These are phyloP conservation scores for Rhynchonema sp. DNA, from an alignment of 2,888 invertebrate species.

Conservation along the genomic window DNA sequence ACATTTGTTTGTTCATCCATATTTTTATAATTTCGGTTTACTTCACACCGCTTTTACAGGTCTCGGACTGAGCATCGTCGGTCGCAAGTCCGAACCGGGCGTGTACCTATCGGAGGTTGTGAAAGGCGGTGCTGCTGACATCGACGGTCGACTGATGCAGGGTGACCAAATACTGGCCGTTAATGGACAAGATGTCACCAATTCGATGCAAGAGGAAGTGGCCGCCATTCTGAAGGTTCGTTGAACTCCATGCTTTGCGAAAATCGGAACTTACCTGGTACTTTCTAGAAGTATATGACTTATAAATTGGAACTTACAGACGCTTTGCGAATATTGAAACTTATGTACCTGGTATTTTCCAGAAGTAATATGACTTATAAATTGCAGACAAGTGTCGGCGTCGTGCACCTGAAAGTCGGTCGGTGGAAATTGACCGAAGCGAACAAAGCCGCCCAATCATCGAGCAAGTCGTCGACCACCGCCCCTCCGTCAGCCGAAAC, in stretches of 20 bases:
- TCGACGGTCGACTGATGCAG: constrained; percentile 68
- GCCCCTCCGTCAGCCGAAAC: too few relatives aligned
- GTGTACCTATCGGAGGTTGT: constrained; percentile 84
- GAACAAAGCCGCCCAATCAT: constrained; percentile 5
- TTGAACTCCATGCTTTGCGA: background rate
- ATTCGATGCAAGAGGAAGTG: constrained; percentile 51
- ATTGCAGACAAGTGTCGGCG: constrained; percentile 23
- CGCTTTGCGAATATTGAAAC: too few relatives aligned
- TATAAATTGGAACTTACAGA: background rate
- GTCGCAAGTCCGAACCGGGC: constrained; percentile 52
- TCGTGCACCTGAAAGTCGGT: constrained; percentile 21
- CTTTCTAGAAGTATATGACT: background rate
- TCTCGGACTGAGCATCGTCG: constrained; percentile 64
- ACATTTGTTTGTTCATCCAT: too few relatives aligned
- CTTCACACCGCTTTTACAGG: too few relatives aligned
- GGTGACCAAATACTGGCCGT: constrained; percentile 76
- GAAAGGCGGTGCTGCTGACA: constrained; percentile 60
- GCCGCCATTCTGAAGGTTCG: constrained; percentile 59
- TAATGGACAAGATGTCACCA: constrained; percentile 54
- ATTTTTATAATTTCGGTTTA: too few relatives aligned
- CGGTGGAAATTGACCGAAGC: constrained; percentile 26
- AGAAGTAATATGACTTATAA: too few relatives aligned
- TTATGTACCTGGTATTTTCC: too few relatives aligned
- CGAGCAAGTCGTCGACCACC: too few relatives aligned
- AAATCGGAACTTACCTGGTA: too few relatives aligned